Percentiles rank a stretch among this genome's conserved stretches.
Conservation (phyloP, 2,113 vertebrate species). For the Oenanthe melanoleuca region DNA sequence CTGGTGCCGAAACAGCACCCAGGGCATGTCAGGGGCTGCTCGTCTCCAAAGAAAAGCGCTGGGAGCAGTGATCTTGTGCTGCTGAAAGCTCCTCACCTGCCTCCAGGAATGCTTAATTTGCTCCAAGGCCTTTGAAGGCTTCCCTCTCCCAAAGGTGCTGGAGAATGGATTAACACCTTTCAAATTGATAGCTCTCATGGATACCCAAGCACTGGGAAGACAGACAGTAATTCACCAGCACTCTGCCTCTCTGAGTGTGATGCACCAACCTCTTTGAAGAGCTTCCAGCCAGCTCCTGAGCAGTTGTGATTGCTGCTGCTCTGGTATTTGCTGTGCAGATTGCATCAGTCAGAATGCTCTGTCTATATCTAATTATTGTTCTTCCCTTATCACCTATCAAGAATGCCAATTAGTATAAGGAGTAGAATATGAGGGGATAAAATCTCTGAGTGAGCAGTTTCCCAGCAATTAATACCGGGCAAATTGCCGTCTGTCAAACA, state of each 20-base stretch:
- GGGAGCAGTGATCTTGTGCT: rapidly evolving
- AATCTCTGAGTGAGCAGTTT: constrained; percentile 60
- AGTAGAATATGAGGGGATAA: constrained; percentile 38
- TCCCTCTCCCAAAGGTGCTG: neutral
- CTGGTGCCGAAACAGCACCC: neutral
- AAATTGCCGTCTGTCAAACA: constrained; percentile 56
- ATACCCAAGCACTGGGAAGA: neutral
- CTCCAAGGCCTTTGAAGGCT: neutral
- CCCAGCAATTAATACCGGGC: constrained; percentile 62
- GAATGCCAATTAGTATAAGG: constrained; percentile 51
- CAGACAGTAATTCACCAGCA: neutral
- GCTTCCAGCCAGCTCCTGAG: neutral
- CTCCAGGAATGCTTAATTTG: neutral
- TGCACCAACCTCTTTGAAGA: neutral
- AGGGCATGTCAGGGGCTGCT: neutral
- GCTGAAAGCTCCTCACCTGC: neutral
- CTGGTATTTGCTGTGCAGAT: neutral
- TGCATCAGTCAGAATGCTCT: constrained; percentile 12
- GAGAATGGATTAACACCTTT: neutral
- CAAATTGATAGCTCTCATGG: rapidly evolving
- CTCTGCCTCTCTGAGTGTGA: neutral
- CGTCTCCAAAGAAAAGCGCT: rapidly evolving
- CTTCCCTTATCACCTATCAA: constrained; percentile 16
- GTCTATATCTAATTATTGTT: constrained; percentile 25
- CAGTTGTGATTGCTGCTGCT: neutral